Conservation (phyloP, 2,888 invertebrate species). For the Volucella inanis region DNA sequence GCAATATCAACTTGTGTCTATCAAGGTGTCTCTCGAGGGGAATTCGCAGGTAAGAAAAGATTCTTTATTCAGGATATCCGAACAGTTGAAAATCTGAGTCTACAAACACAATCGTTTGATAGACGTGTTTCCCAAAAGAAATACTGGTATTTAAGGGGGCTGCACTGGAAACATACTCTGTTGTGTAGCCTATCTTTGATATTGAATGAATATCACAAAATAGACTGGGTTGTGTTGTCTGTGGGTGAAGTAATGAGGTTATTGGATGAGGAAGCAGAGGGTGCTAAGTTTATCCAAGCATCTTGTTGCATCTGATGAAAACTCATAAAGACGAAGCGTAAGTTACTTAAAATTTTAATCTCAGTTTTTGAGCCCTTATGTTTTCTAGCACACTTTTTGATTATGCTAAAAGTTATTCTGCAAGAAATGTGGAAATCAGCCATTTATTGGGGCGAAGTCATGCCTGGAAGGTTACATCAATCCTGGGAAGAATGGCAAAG, state of each 20-base stretch:
- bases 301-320: no score
- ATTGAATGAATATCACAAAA: not conserved
- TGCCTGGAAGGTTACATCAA: no score
- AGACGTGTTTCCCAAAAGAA: not conserved
- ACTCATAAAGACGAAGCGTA: no score
- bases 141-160: not conserved
- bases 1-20: not conserved
- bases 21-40: not conserved
- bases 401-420: no score
- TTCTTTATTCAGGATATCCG: not conserved
- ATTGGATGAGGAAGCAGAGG: no score
- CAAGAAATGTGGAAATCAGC: no score
- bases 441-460: no score
- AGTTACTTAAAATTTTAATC: no score
- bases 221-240: constrained; percentile 7
- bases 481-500: no score
- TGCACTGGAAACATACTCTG: constrained; percentile 1
- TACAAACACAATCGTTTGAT: not conserved
- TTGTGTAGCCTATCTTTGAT: constrained; percentile 8
- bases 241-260: not conserved
- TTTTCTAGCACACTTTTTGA: no score
- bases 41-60: not conserved
- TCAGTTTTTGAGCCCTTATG: no score
- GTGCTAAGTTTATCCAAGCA: no score
- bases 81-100: not conserved